Base-by-base conservation (phyloP, 2,888 invertebrate genomes). In the Glyphotaelius pellucidus region DNA sequence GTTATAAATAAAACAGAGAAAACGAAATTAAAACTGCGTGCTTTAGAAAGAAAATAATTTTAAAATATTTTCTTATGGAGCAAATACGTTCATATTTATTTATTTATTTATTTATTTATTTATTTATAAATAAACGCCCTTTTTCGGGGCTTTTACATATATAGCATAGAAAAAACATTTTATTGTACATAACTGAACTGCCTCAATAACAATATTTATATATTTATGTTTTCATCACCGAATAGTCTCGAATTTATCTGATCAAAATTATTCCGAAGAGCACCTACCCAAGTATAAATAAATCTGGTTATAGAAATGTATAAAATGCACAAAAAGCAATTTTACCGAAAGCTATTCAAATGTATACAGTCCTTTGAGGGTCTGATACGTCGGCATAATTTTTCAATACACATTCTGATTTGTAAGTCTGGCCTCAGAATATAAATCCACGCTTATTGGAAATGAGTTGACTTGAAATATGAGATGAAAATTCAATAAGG, bases 361-460 rank as follows among this genome's bases (percentile, higher is more conserved):
- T 89, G 38, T 89, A 89, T 89, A 79, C 88, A 67, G 80, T 89
- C 35, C 88, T 89, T 89, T 35, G 88, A 89, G 38, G 79, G 88
- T 79, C 80, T 35, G 88, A 89, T 80, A 79, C 79, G 80, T 35
- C 32, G 79, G 88, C 67, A 89, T 89, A 89, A 79, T 89, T 79
- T 79, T 89, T 89, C 88, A 38, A 67, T 89, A 32, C 88, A 79
- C 35, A 25, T 79, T 89, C 80, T 67, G 88, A 89, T 89, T 87
- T 47, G 87, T 52, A 47, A 42, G 87, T 87, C 87, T 52, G 3
- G 87, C 87, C 87, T 31, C 19, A 30, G 87, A 52, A 87, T 87
- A 47, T 87, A 47, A 87, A 83, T 83, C 19, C 9, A 32, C 35
- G 35, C 35, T 83, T 83, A 83, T 83, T 83, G 25, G 83, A 83